phyloP scores from a whole-genome alignment of 2,113 vertebrate species.

The Urocolius indicus region DNA sequence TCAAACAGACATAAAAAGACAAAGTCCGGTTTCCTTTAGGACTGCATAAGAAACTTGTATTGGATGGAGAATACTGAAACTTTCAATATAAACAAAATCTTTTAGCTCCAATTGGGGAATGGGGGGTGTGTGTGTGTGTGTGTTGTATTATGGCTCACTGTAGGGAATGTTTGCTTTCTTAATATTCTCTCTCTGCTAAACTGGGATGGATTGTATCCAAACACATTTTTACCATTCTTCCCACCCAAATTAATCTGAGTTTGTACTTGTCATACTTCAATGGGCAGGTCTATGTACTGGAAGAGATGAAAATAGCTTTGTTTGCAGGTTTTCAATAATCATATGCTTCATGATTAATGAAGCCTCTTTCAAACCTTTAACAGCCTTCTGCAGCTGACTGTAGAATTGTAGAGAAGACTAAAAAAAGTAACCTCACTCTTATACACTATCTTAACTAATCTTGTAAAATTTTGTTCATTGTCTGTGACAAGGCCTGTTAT shows the following conservation, averaged over 20 bases:
- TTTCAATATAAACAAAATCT: conserved; percentile 1
- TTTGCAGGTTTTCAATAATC: conserved; percentile 68
- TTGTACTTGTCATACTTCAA: conserved; percentile 50
- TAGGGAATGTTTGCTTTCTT: not conserved
- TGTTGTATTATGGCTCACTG: not conserved
- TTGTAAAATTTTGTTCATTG: conserved; percentile 50
- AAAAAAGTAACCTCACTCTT: conserved; percentile 45
- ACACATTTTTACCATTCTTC: conserved; percentile 23
- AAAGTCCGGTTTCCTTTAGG: conserved; percentile 60
- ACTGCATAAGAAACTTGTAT: conserved; percentile 2
- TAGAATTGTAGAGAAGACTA: conserved; percentile 28
- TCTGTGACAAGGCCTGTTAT: conserved; percentile 42
- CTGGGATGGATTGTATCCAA: conserved; percentile 25
- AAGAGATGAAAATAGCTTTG: conserved; percentile 40
- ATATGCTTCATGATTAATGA: conserved; percentile 62
- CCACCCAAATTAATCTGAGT: conserved; percentile 10
- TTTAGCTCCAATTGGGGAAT: not conserved
- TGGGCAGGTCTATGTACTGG: conserved; percentile 31
- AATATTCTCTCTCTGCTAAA: not conserved
- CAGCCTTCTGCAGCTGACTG: conserved; percentile 42
- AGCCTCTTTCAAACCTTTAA: conserved; percentile 38
- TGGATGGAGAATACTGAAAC: not conserved
- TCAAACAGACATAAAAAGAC: conserved; percentile 55
- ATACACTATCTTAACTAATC: conserved; percentile 40
- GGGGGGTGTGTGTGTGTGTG: too few species aligned